A percentile compares a stretch with the other conserved stretches of the same genome.
These are phyloP conservation scores for Myocastor coypus DNA, from an alignment of 2,113 vertebrate genomes.

Conservation along the genomic window DNA sequence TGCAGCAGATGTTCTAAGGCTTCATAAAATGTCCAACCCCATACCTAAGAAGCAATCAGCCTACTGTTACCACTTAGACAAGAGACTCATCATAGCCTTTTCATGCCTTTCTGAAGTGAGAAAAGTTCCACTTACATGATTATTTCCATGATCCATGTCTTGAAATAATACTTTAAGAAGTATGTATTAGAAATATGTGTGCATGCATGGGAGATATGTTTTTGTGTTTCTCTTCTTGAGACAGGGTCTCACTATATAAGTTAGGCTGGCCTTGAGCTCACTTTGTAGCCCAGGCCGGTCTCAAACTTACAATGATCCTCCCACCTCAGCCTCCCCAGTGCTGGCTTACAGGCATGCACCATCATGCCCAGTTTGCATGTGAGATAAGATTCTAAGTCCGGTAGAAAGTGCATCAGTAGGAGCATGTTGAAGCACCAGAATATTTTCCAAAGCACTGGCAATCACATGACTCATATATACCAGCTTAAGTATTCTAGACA, in stretches of 20 bases:
- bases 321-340: no score
- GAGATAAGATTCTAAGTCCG: not conserved
- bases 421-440: not conserved
- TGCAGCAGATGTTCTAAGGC: not conserved
- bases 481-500: not conserved
- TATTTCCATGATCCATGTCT: conserved; percentile 10
- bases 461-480: not conserved
- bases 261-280: no score
- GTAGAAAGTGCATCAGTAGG: not conserved
- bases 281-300: no score
- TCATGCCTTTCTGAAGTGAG: not conserved
- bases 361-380: not conserved
- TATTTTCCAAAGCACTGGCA: not conserved
- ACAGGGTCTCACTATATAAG: no score
- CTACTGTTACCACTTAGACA: not conserved
- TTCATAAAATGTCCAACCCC: not conserved
- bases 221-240: no score
- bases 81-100: not conserved
- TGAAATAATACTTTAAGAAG: conserved; percentile 23
- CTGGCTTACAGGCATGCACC: no score
- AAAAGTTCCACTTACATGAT: not conserved
- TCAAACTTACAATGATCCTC: no score
- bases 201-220: no score
- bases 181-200: not conserved
- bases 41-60: not conserved